Base-by-base conservation (phyloP, 2,888 invertebrate genomes). In the Drosophila paracracens region DNA sequence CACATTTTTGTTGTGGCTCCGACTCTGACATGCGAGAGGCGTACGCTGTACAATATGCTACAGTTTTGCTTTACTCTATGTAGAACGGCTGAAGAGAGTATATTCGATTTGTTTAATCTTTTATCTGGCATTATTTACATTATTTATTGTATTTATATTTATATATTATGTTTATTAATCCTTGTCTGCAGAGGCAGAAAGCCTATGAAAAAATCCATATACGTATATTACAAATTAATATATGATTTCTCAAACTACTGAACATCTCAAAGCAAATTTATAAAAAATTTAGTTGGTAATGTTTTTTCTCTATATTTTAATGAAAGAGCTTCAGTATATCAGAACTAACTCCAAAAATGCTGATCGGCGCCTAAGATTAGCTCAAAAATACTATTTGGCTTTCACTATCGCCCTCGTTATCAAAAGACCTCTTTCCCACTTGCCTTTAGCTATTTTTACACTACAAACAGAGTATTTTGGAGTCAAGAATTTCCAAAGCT, bases 1-100 rank as follows among this genome's bases (percentile, higher is more conserved):
- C 71, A 68, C 75, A 83, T 87, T 79, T 73, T 76, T 86, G 58
- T 62, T 73, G 64, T 56, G 61, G 43, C 57, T n/a, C 46, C 38
- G 18, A 8, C 62, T 16, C 51, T 77, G 76, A 75, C 79, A 87
- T 70, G 66, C 70, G 58, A 75, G 74, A 72, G 57, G 74, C 73
- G 70, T 73, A 74, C 76, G 35, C 74, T 72, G 69, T 54, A 71
- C 52, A 80, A 57, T 73, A 61, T 56, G 67, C 74, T 59, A 67
- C 43, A 36, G 35, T 69, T 71, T 70, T 66, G 48, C 31, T 35
- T 25, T 25, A 35, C 53, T 36, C 53, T 50, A 2, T 13, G 7
- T 1, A 13, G 0, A 6, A 21, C 5, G 11, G 1, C n/a, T 8
- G 6, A 18, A 33, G 1, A 2, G 25, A 5, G n/a, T 16, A 25